Base-by-base conservation (phyloP, 64 coral and sea anemone genomes). In the Cladopsammia gracilis region DNA sequence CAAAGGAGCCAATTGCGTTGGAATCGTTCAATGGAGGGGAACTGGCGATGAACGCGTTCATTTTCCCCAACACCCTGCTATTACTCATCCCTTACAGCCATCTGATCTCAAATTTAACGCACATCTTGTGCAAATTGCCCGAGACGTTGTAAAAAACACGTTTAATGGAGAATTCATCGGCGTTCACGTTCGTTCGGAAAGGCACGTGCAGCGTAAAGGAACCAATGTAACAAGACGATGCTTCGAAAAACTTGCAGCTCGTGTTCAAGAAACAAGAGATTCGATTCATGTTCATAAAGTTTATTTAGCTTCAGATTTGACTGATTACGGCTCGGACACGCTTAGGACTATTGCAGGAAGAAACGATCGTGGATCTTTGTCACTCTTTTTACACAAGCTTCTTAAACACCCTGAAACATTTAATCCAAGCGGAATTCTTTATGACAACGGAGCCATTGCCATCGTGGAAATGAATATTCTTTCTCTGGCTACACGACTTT, bases 401-500 rank as follows among this genome's bases (percentile, higher is more conserved):
- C 76, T 99, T 44, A 86, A 91, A 45, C 18, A 68, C 11, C 98
- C 98, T 0, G 81, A 91, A 50, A 90, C 71, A 15, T 96, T 82
- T 76, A 56, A 86, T 61, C 94, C 88, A 16, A 84, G 67, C 73
- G 90, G 89, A 14, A 25, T 93, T 51, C 79, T 96, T 16, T 99
- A 96, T 57, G 98, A 99, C 70, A 96, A 59, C 12, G 98, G 98
- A 43, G 83, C 98, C 42, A 88, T 94, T n/a, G 98, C 98, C 2
- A 99, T 99, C 19, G 73, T 99, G 7, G 98, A 99, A 34, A 99
- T 99, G 92, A 95, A 99, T 85, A 99, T 99, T 54, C 88, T 99
- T 8, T 88, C 98, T 25, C 89, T 95, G 61, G 98, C 94, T 20
- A 78, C 72, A 14, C 81, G 87, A 68, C 83, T 99, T 48, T 91